Evolutionary conservation across 1,140 invertebrate species (phyloP).

Genomic region (Odontomachus brunneus): DNA sequence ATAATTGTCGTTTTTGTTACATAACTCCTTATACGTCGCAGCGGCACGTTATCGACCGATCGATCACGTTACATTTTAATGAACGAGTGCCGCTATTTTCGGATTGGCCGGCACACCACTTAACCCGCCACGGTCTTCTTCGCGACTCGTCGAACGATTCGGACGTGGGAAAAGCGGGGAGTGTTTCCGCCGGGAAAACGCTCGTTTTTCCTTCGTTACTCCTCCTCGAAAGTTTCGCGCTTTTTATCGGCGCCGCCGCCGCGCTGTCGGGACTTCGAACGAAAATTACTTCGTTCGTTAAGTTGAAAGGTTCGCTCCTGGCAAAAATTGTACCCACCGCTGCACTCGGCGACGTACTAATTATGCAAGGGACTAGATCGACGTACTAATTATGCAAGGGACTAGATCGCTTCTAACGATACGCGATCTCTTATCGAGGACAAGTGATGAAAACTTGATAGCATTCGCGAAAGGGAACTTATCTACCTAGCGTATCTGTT

Average conservation of each 20-base stretch:
- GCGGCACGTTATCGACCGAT: constrained; percentile 13
- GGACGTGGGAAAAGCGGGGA: constrained; percentile 67
- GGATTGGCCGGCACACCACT: constrained; percentile 50
- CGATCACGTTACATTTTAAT: constrained; percentile 56
- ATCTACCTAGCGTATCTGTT: not conserved
- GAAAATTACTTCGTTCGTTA: constrained; percentile 72
- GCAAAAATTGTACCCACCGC: constrained; percentile 59
- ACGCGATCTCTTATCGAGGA: constrained; percentile 5
- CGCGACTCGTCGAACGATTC: constrained; percentile 63
- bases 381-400: constrained; percentile 41
- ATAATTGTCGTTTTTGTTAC: not conserved
- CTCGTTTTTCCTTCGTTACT: constrained; percentile 65
- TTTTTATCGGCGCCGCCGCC: constrained; percentile 56
- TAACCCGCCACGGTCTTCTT: constrained; percentile 58
- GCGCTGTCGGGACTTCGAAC: constrained; percentile 4
- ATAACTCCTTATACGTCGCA: not conserved
- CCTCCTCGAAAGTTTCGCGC: constrained; percentile 59
- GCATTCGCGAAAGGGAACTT: not conserved
- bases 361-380: constrained; percentile 26
- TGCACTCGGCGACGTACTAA: constrained; percentile 23
- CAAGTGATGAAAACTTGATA: constrained; percentile 35
- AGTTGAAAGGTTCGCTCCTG: constrained; percentile 65
- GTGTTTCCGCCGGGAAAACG: constrained; percentile 66
- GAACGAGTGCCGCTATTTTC: constrained; percentile 29
- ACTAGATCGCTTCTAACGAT: constrained; percentile 13